Conservation (phyloP, 1,140 invertebrate species). For the Magallana angulata region DNA sequence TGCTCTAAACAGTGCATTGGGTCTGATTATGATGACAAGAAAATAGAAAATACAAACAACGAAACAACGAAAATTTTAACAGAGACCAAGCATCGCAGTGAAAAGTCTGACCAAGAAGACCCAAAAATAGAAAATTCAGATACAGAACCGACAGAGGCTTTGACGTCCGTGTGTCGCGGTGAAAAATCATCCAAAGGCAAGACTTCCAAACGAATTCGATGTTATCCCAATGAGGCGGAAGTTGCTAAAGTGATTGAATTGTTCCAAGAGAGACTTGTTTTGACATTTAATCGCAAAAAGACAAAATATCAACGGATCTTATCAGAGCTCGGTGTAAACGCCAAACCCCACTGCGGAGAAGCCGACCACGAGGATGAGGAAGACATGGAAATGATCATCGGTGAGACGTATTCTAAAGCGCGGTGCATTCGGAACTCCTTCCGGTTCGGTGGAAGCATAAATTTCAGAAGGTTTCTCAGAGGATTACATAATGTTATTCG, state of each 20-base stretch:
- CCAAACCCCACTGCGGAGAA: background rate
- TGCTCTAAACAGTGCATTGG: no score
- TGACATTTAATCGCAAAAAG: conserved; percentile 26
- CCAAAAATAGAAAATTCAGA: no score
- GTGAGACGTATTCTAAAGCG: conserved; percentile 5
- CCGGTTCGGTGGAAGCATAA: conserved; percentile 25
- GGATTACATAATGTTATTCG: conserved; percentile 46
- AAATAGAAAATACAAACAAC: no score
- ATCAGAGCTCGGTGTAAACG: conserved; percentile 39
- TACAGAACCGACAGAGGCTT: no score
- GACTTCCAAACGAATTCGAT: background rate
- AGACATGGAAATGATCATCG: conserved; percentile 42
- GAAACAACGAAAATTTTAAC: no score
- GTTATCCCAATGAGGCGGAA: background rate
- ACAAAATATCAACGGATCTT: conserved; percentile 33
- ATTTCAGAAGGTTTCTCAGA: conserved; percentile 36
- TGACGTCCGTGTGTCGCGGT: no score
- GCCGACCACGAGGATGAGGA: conserved; percentile 44
- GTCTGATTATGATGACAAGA: no score
- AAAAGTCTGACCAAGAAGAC: no score
- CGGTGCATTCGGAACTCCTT: conserved; percentile 1
- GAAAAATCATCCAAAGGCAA: background rate
- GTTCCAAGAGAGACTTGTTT: conserved; percentile 2
- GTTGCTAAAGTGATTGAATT: background rate
- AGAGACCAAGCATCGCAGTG: no score